A percentile compares a stretch with the other conserved stretches of the same genome.
phyloP scores from a whole-genome alignment of 1,140 invertebrate species.

The Pachyrhynchus sulphureomaculatus region DNA sequence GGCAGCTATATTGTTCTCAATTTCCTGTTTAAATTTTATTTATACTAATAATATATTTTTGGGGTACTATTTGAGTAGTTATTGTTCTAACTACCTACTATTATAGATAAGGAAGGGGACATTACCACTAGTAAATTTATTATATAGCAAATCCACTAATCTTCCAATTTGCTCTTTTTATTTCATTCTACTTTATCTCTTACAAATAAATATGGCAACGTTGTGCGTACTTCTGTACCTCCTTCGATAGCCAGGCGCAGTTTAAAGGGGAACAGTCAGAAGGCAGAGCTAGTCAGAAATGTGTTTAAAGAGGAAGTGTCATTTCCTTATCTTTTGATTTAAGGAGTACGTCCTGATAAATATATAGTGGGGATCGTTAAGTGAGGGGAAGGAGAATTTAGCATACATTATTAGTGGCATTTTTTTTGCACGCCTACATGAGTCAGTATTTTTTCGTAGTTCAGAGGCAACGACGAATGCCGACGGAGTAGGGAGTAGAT shows the following conservation, averaged over 20 bases:
- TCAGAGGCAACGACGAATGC: conserved; percentile 1
- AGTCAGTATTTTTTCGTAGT: conserved; percentile 12
- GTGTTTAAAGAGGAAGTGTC: conserved; percentile 20
- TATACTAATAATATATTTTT: too few relatives aligned
- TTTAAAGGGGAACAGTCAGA: conserved; percentile 21
- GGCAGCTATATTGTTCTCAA: too few relatives aligned
- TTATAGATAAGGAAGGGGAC: too few relatives aligned
- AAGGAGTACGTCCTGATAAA: conserved; percentile 18
- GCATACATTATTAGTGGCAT: too few relatives aligned
- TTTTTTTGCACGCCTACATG: background rate
- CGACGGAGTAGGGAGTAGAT: conserved; percentile 1
- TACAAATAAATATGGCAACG: conserved; percentile 11
- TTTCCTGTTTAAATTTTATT: too few relatives aligned
- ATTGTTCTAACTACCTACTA: too few relatives aligned
- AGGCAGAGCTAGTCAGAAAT: background rate
- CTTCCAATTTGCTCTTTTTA: too few relatives aligned
- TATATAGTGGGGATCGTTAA: conserved; percentile 15
- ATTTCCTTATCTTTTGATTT: conserved; percentile 12
- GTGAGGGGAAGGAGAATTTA: background rate
- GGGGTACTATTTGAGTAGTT: too few relatives aligned
- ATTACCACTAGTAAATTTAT: too few relatives aligned
- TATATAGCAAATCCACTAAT: too few relatives aligned
- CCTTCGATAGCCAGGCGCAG: background rate
- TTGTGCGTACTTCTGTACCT: conserved; percentile 3
- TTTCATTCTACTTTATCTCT: too few relatives aligned